A percentile compares a stretch with the other conserved stretches of the same genome.
phyloP scores from a whole-genome alignment of 2,888 invertebrate species.

The Orgyia antiqua region DNA sequence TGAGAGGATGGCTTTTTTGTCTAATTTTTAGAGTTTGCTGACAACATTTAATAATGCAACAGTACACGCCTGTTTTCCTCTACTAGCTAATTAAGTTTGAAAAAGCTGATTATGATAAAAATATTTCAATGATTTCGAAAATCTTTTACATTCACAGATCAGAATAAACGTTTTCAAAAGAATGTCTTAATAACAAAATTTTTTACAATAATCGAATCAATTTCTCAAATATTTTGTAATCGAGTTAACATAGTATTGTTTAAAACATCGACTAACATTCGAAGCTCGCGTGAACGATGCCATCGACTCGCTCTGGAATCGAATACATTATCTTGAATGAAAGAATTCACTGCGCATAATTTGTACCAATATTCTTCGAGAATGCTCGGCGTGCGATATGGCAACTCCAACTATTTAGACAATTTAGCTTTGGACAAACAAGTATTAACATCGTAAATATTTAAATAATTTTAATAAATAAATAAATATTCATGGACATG shows the following conservation, averaged over 20 bases:
- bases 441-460: constrained; percentile 10
- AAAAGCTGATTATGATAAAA: too few species aligned
- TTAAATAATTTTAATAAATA: constrained; percentile 8
- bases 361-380: constrained; percentile 51
- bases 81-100: too few species aligned
- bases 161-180: too few species aligned
- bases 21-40: too few species aligned
- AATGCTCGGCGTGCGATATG: constrained; percentile 25
- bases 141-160: too few species aligned
- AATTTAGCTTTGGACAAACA: constrained; percentile 17
- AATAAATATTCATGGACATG: too few species aligned
- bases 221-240: constrained; percentile 13
- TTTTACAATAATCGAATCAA: neutral
- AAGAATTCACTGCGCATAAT: constrained; percentile 61
- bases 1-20: too few species aligned
- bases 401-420: constrained; percentile 26
- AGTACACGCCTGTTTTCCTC: too few species aligned
- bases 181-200: neutral
- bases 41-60: too few species aligned
- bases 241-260: constrained; percentile 33
- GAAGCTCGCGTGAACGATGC: constrained; percentile 71
- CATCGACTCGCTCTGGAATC: constrained; percentile 56
- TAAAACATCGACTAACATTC: constrained; percentile 43
- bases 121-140: too few species aligned
- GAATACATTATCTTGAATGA: constrained; percentile 62